Base-by-base conservation (phyloP, 2,113 vertebrate genomes). In the Otis tarda region DNA sequence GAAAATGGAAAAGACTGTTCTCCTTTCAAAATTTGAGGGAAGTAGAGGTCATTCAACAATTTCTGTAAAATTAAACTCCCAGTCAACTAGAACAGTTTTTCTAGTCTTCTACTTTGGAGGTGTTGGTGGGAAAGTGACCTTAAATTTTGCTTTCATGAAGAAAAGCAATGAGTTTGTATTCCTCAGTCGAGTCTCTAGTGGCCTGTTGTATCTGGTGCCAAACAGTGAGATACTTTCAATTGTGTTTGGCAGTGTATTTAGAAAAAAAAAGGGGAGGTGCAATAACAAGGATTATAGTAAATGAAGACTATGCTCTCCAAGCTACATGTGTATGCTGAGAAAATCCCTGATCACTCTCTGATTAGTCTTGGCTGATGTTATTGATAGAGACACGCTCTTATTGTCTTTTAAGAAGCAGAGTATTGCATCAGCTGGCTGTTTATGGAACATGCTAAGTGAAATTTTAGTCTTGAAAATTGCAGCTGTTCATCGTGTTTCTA, bases 401-500 rank as follows among this genome's bases (percentile, higher is more conserved):
- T 2, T 84, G 28, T 78, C 35, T 60, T 75, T 50, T 49, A 65
- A 81, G n/a, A 74, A 64, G 49, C 19, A 69, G 56, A 55, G 17
- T 60, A 16, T 59, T 90, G 35, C 43, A 86, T 90, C 52, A 52
- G 14, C 14, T 64, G 39, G 8, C 17, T 52, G 31, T 45, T 57
- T 68, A 59, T 2, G 7, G 23, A 78, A 74, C 0, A 1, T 10
- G 7, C 22, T 33, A 35, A 57, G 14, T 35, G 64, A 84, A 61
- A 55, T 88, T 78, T 67, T 63, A 64, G 33, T 70, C 78, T 47
- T 65, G 43, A 43, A 80, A 70, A 39, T 14, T 50, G 20, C n/a
- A 74, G 17, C 7, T 73, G 5, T 39, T 60, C 41, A 4, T 61
- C 0, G 0, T n/a, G 2, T 57, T 83, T 86, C 37, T 67, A 15